phyloP scores from a whole-genome alignment of 2,888 invertebrate species.

The Mythimna loreyi region DNA sequence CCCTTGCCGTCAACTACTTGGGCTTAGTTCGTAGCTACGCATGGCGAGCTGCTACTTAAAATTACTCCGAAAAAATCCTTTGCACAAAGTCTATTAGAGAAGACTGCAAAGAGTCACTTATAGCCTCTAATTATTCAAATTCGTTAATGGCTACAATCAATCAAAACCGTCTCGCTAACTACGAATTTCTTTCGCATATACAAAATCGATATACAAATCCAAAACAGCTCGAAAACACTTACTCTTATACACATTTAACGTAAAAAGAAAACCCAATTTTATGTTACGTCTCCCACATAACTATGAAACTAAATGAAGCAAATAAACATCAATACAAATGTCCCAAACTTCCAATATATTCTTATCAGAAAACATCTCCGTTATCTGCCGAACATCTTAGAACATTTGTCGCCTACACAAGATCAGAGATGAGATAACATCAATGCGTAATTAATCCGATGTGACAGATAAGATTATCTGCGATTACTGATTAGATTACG shows the following conservation, averaged over 20 bases:
- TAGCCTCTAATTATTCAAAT: too few species aligned
- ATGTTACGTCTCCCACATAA: constrained; percentile 22
- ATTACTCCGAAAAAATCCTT: too few species aligned
- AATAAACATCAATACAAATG: constrained; percentile 36
- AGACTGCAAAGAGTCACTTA: too few species aligned
- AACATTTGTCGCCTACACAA: constrained; percentile 47
- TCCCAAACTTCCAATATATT: not conserved
- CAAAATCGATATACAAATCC: not conserved
- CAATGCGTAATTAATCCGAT: constrained; percentile 45
- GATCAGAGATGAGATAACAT: constrained; percentile 24
- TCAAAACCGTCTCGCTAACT: too few species aligned
- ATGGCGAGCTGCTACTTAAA: too few species aligned
- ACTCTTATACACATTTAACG: not conserved
- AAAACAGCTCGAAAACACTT: not conserved
- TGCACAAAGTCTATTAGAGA: too few species aligned
- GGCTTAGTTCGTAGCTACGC: too few species aligned
- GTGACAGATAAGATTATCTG: constrained; percentile 26
- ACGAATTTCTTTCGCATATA: not conserved
- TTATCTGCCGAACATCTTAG: constrained; percentile 45
- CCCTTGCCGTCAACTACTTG: too few species aligned
- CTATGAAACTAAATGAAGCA: constrained; percentile 22
- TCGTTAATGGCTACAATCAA: not conserved
- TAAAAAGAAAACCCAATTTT: constrained; percentile 1
- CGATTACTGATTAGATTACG: constrained; percentile 24
- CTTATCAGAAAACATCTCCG: constrained; percentile 38